Base-by-base conservation (phyloP, 2,797 vertebrate species). In the Neosalanx taihuensis region DNA sequence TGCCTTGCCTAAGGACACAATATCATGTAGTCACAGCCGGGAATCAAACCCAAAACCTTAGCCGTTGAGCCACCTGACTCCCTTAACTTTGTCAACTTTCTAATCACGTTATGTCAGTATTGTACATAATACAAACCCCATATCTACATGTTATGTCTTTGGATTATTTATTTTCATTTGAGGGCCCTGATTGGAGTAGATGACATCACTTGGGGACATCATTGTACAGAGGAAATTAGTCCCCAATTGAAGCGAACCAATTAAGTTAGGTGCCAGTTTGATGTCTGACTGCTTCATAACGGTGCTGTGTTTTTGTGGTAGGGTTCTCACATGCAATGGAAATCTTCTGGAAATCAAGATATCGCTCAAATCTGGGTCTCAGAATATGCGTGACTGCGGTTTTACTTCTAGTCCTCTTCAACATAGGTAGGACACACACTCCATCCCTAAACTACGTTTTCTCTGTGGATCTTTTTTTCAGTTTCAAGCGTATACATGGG, bases 321-420 rank as follows among this genome's bases (percentile, higher is more conserved):
- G 56, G 57, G 1, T 35, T 31, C 6, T 72, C 57, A n/a, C 53
- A 41, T 61, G 58, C 56, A 69, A 92, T 93, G 92, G 80, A 81
- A 0, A 67, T 6, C 10, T 73, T 57, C 1, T 76, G 69, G 74
- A 80, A 72, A 1, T 29, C 53, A 20, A 63, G 64, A 12, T 73
- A 56, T 60, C 81, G 5, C 67, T 79, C 72, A 10, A 71, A 75
- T 59, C 61, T 86, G 72, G 72, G 76, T 35, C 49, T 87, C 1
- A 64, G 64, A 5, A 46, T 78, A 72, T 78, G 74, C 5, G 69
- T 76, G 12, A 74, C 81, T 46, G 4, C 79, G 3, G 0, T 82
- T 46, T 57, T 77, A 4, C 78, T 90, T 1, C 64, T 90, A 65
- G n/a, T 84, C 69, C 75, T 91, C 79, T 62, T 84, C 76, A 76